These are phyloP conservation scores for human (Homo sapiens) DNA, from an alignment of 2,113 vertebrate species.

Conservation along the genomic window DNA sequence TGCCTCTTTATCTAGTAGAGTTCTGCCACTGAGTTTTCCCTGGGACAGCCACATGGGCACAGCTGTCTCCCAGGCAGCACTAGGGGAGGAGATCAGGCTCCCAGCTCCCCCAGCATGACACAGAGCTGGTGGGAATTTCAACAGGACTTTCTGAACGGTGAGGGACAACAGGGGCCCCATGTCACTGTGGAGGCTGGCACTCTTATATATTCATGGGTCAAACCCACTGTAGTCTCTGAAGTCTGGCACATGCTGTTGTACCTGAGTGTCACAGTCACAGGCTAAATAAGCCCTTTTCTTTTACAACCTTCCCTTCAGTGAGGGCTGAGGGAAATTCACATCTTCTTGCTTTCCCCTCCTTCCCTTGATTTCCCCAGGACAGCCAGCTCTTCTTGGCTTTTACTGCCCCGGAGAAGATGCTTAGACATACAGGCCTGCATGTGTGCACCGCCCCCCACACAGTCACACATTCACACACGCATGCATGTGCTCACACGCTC, in stretches of 20 bases:
- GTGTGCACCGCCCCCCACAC: fast-evolving
- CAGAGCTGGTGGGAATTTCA: not conserved
- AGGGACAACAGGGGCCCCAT: fast-evolving
- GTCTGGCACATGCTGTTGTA: fast-evolving
- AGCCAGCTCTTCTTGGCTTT: not conserved
- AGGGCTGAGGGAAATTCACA: no score
- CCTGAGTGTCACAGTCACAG: fast-evolving
- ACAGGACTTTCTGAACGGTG: no score
- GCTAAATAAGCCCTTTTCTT: fast-evolving
- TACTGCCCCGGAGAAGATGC: not conserved
- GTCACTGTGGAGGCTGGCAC: fast-evolving
- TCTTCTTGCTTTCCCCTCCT: not conserved
- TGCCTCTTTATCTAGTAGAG: not conserved
- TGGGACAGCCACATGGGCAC: fast-evolving
- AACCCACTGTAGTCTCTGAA: fast-evolving
- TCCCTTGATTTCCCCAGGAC: fast-evolving
- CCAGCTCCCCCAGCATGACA: no score
- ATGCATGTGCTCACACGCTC: not conserved
- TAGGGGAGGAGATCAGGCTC: no score
- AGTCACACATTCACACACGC: fast-evolving
- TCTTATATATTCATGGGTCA: fast-evolving
- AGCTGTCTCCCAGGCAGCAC: no score
- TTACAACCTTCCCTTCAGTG: no score
- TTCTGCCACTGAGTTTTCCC: not conserved
- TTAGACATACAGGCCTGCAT: not conserved